A percentile compares a stretch with the other conserved stretches of the same genome.
phyloP scores from a whole-genome alignment of 2,113 vertebrate genomes.

The Amphiprion percula region DNA sequence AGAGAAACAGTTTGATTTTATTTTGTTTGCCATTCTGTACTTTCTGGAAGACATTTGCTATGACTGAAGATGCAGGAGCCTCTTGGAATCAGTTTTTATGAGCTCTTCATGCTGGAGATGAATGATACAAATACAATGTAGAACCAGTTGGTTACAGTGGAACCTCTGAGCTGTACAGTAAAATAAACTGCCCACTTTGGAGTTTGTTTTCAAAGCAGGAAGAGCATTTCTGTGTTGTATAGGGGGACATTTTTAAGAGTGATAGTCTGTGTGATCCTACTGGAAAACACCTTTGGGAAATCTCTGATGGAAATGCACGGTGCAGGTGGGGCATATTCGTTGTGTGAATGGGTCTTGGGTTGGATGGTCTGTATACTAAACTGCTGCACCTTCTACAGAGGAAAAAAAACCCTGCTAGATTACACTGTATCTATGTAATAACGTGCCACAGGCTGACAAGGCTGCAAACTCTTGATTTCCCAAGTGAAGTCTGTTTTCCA shows the following conservation, averaged over 20 bases:
- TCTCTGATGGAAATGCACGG: conserved; percentile 60
- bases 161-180: conserved; percentile 45
- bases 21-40: conserved; percentile 25
- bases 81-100: conserved; percentile 54
- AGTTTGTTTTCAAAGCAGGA: conserved; percentile 58
- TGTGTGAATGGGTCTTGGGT: conserved; percentile 37
- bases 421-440: conserved; percentile 62
- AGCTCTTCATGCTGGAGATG: conserved; percentile 43
- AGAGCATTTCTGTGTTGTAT: conserved; percentile 32
- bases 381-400: conserved; percentile 33
- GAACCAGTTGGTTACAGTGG: conserved; percentile 29
- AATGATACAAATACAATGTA: conserved; percentile 44
- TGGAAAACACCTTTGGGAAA: conserved; percentile 71
- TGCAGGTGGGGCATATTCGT: conserved; percentile 41
- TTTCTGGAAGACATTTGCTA: conserved; percentile 37
- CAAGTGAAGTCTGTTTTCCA: conserved; percentile 52
- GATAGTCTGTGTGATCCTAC: conserved; percentile 55
- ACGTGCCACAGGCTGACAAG: conserved; percentile 62
- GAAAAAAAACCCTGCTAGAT: conserved; percentile 43
- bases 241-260: conserved; percentile 65
- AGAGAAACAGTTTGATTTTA: conserved; percentile 6
- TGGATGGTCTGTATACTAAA: conserved; percentile 39
- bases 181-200: conserved; percentile 57
- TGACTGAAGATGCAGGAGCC: conserved; percentile 17
- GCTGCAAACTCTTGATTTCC: conserved; percentile 69